Conservation (phyloP, 2,888 invertebrate species). For the Crepidodera aurea region DNA sequence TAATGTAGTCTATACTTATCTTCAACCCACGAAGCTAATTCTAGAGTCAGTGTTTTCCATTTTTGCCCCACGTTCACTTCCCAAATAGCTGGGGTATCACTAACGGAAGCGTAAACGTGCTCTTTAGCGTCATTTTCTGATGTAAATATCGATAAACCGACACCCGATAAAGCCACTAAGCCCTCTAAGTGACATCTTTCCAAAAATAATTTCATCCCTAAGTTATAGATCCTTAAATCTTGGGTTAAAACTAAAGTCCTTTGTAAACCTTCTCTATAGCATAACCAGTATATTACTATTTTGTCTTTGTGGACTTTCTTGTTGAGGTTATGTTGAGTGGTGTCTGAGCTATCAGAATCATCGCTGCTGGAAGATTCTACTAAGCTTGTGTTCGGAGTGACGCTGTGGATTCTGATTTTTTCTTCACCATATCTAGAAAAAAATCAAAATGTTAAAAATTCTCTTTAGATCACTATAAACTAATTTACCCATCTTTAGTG, state of each 20-base stretch:
- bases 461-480: neutral
- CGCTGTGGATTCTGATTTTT: constrained; percentile 75
- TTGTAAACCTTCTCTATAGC: constrained; percentile 78
- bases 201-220: constrained; percentile 68
- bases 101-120: constrained; percentile 72
- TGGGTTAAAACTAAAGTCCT: constrained; percentile 79
- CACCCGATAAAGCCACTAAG: constrained; percentile 73
- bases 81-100: constrained; percentile 79
- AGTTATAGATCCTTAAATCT: constrained; percentile 74
- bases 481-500: constrained; percentile 68
- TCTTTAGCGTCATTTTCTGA: constrained; percentile 64
- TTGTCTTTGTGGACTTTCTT: constrained; percentile 78
- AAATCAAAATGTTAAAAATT: constrained; percentile 7
- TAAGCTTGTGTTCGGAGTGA: constrained; percentile 64
- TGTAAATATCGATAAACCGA: constrained; percentile 70
- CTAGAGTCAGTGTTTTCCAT: constrained; percentile 81
- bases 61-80: constrained; percentile 81
- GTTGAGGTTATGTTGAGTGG: constrained; percentile 58
- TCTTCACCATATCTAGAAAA: constrained; percentile 71
- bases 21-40: constrained; percentile 82
- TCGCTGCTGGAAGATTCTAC: constrained; percentile 67
- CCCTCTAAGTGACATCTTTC: constrained; percentile 75
- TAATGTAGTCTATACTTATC: constrained; percentile 77
- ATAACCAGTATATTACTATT: constrained; percentile 82
- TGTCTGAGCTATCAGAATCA: constrained; percentile 62